These are phyloP conservation scores for Cavia porcellus DNA, from an alignment of 2,113 vertebrate species.

Conservation along the genomic window DNA sequence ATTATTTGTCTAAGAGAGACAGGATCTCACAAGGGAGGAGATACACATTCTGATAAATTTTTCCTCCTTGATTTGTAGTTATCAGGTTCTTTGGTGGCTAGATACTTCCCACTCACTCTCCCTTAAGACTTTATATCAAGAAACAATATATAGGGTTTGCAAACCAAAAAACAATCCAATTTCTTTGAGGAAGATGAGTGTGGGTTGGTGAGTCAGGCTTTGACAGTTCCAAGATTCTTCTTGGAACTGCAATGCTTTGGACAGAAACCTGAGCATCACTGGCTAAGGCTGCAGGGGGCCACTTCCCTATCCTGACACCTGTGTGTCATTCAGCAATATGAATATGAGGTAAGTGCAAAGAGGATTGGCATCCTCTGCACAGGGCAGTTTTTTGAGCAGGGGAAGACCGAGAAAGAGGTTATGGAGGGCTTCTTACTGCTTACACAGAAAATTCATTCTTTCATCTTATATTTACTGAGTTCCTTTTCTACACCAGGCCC, in stretches of 20 bases:
- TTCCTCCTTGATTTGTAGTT: neutral
- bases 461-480: constrained; percentile 36
- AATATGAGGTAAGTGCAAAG: neutral
- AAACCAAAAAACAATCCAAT: neutral
- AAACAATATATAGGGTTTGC: neutral
- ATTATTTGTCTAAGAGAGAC: constrained; percentile 56
- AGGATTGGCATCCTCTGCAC: neutral
- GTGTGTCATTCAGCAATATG: neutral
- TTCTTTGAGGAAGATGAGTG: constrained; percentile 35
- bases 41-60: neutral
- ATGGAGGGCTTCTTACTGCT: neutral
- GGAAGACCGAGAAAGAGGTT: neutral
- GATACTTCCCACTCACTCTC: neutral
- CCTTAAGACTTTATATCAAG: neutral
- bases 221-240: constrained; percentile 48
- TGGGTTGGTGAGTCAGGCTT: constrained; percentile 26
- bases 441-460: constrained; percentile 14
- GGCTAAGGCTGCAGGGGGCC: neutral
- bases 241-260: constrained; percentile 45
- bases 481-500: neutral
- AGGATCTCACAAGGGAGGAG: neutral
- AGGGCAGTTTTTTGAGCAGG: neutral
- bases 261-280: neutral
- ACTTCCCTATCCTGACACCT: neutral
- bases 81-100: neutral